A percentile compares a stretch with the other conserved stretches of the same genome.
Conservation (phyloP, 2,113 vertebrate genomes). For the Clarias magur region DNA sequence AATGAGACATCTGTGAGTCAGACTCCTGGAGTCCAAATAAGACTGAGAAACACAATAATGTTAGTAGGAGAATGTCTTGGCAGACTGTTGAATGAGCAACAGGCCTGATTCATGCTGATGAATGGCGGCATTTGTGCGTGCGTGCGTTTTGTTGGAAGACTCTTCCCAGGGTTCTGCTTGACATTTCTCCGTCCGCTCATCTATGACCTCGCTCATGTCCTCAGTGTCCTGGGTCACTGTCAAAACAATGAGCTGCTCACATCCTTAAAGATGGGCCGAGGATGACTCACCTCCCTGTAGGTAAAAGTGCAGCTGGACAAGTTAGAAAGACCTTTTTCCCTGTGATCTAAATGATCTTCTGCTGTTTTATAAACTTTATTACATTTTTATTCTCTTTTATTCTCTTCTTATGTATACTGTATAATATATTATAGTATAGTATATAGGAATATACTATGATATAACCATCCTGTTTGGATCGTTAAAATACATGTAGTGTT, state of each 20-base stretch:
- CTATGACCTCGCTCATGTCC: slow-evolving; percentile 50
- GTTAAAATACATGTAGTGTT: no score
- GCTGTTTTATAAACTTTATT: neutral
- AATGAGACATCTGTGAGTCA: slow-evolving; percentile 5
- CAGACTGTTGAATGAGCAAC: slow-evolving; percentile 35
- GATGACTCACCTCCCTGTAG: slow-evolving; percentile 40
- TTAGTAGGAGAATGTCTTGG: slow-evolving; percentile 27
- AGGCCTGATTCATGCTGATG: slow-evolving; percentile 46
- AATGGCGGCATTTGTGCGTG: slow-evolving; percentile 50
- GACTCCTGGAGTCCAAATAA: slow-evolving; percentile 10
- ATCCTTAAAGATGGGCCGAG: slow-evolving; percentile 29
- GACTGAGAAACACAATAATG: slow-evolving; percentile 17
- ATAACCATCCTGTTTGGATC: neutral
- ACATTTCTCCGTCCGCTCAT: slow-evolving; percentile 55
- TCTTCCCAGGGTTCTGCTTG: slow-evolving; percentile 51
- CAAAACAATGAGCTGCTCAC: slow-evolving; percentile 44
- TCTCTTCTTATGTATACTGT: no score
- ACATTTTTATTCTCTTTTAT: neutral
- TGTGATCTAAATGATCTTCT: neutral
- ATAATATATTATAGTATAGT: no score
- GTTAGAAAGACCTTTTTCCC: slow-evolving; percentile 21
- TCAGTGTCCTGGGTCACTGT: slow-evolving; percentile 42
- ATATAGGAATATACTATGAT: no score
- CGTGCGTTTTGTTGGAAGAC: slow-evolving; percentile 37
- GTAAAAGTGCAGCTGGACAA: slow-evolving; percentile 43